A percentile compares a stretch with the other conserved stretches of the same genome.
These are phyloP conservation scores for Mormyrus iriodes DNA, from an alignment of 2,113 vertebrate genomes.

Conservation along the genomic window DNA sequence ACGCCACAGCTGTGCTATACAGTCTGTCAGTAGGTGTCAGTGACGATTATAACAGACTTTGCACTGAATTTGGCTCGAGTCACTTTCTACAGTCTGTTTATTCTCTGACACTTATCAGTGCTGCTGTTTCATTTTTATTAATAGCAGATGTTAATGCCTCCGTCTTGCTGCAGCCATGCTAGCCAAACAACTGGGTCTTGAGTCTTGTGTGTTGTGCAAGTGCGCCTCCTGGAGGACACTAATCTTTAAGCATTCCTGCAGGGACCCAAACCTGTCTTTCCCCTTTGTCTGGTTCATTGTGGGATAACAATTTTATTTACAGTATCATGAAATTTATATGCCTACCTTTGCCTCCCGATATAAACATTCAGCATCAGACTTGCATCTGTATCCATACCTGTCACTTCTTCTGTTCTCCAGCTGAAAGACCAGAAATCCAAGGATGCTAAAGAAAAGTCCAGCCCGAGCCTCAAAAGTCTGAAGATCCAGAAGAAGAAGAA, in stretches of 20 bases:
- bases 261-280: background rate
- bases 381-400: slow-evolving; percentile 11
- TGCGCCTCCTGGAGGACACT: background rate
- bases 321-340: background rate
- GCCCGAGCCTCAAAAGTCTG: slow-evolving; percentile 50
- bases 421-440: slow-evolving; percentile 47
- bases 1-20: background rate
- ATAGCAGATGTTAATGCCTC: background rate
- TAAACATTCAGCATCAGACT: background rate
- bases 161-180: background rate
- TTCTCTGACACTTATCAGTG: background rate
- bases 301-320: background rate
- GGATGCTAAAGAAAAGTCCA: slow-evolving; percentile 61
- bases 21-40: slow-evolving; percentile 13
- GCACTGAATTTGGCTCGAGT: background rate
- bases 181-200: background rate
- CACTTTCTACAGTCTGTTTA: background rate
- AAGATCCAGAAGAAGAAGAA: slow-evolving; percentile 66
- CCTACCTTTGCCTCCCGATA: background rate
- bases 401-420: slow-evolving; percentile 48
- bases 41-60: background rate
- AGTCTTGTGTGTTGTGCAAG: background rate
- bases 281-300: background rate
- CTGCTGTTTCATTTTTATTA: background rate
- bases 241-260: background rate